Base-by-base conservation (phyloP, 2,797 vertebrate species). In the Emys orbicularis region DNA sequence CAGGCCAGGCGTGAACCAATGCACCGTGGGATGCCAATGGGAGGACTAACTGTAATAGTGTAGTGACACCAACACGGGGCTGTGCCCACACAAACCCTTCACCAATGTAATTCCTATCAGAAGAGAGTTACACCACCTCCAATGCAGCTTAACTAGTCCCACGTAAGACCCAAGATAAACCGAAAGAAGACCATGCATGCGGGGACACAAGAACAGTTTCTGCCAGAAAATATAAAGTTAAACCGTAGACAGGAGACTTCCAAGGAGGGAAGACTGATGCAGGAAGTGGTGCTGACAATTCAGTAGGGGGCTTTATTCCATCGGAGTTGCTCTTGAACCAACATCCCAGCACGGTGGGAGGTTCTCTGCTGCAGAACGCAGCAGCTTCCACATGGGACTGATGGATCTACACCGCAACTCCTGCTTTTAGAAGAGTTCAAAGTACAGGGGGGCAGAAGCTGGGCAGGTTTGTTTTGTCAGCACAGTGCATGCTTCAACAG, bases 391-490 rank as follows among this genome's bases (percentile, higher is more conserved):
- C 10, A 6, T 23, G 19, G 21, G 10, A 41, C n/a, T 2, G n/a
- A 19, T 5, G 8, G 5, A 11, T 21, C 18, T 21, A 1, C n/a
- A 61, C 50, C 72, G 16, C 37, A 12, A 53, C 50, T 23, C 74
- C 86, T 1, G 90, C 31, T 65, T 57, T 56, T 19, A 16, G 82
- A 88, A 79, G 90, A 96, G 93, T 85, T 88, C 96, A 80, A 50
- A 52, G 59, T 1, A 11, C 23, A 81, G 86, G 88, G 88, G 53
- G 80, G 53, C 7, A 41, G 53, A 53, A 7, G 15, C 18, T 18
- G 18, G 12, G 57, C 89, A 86, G 68, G 56, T 25, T 44, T 74
- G 15, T 2, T 2, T 44, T 3, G 93, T 89, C 91, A 89, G 91
- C 79, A 82, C 12, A 44, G 25, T 52, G n/a, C 12, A 53, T 0